Evolutionary conservation across 1,140 invertebrate genomes (phyloP).

Genomic region (Proctacanthus coquilletti): DNA sequence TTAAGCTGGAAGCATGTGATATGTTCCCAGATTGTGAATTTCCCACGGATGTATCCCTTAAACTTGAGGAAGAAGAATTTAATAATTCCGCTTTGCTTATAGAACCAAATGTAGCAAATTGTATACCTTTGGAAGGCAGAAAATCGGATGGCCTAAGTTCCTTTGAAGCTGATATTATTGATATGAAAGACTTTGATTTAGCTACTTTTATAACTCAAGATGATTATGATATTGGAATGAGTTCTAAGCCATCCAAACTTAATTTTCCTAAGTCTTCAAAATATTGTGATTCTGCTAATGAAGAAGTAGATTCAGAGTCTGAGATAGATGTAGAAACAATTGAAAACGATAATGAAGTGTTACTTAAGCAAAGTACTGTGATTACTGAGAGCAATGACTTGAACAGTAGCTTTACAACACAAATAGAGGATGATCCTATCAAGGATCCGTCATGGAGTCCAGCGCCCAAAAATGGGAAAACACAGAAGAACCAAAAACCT

Average conservation of each 20-base stretch:
- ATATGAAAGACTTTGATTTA: constrained; percentile 24
- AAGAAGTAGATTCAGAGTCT: constrained; percentile 21
- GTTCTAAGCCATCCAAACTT: no score
- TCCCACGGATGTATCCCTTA: no score
- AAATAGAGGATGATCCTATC: constrained; percentile 21
- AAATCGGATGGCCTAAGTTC: no score
- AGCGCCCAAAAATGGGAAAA: constrained; percentile 4
- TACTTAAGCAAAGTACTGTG: constrained; percentile 2
- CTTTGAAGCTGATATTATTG: no score
- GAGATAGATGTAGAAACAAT: constrained; percentile 28
- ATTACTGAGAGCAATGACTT: constrained; percentile 4
- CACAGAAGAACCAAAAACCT: no score
- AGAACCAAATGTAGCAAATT: no score
- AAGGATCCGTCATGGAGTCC: constrained; percentile 25
- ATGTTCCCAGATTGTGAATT: no score
- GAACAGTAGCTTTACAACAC: neutral
- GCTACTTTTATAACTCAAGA: constrained; percentile 28
- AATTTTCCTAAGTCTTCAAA: constrained; percentile 4
- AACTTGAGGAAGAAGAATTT: no score
- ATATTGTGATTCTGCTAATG: constrained; percentile 16
- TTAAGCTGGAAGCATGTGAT: no score
- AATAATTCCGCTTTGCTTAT: neutral
- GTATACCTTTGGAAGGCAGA: no score
- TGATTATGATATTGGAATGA: constrained; percentile 15
- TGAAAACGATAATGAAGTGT: constrained; percentile 13